Base-by-base conservation (phyloP, 2,113 vertebrate species). In the Heterocephalus glaber region DNA sequence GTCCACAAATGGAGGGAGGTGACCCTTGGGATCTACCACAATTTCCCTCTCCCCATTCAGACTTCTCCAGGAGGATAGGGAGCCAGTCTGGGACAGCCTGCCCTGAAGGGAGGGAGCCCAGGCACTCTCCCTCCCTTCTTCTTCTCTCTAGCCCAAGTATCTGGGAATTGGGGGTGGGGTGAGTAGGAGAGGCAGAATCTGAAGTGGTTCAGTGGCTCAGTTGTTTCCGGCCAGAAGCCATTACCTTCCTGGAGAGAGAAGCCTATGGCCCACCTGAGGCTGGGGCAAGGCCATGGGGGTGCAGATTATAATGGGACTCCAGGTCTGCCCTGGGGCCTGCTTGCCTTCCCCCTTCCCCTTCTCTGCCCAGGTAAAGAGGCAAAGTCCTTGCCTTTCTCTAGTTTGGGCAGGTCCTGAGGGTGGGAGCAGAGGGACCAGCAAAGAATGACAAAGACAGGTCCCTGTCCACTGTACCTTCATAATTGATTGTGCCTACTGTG, bases 201-300 rank as follows among this genome's bases (percentile, higher is more conserved):
- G 58, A 86, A 95, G 86, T 44, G 86, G 38, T 61, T 92, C 38
- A 22, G 92, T 4, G 93, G 94, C 96, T 96, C 97, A 97, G 97
- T 97, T 97, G 96, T 96, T 96, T 97, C 60, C 86, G 76, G 61
- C 96, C 87, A 95, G 84, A 98, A 97, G 90, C 96, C 94, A 98
- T 97, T 97, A 97, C 90, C 79, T 97, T 97, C 97, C 96, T 3
- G 92, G 96, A 96, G 96, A 95, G 97, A 97, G 83, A 61, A 90
- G 63, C 72, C 82, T 26, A 5, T 8, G 72, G 47, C 93, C 92
- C 97, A 97, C 94, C 96, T 97, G 97, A 92, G 97, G 94, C 97
- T 95, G 56, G 14, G 89, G 76, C 60, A 54, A 92, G 86, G 87
- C 81, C 19, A 7, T 76, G 61, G 6, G 38, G 54, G 52, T 83